These are phyloP conservation scores for Acleris laterana DNA, from an alignment of 2,888 invertebrate genomes.

Conservation along the genomic window DNA sequence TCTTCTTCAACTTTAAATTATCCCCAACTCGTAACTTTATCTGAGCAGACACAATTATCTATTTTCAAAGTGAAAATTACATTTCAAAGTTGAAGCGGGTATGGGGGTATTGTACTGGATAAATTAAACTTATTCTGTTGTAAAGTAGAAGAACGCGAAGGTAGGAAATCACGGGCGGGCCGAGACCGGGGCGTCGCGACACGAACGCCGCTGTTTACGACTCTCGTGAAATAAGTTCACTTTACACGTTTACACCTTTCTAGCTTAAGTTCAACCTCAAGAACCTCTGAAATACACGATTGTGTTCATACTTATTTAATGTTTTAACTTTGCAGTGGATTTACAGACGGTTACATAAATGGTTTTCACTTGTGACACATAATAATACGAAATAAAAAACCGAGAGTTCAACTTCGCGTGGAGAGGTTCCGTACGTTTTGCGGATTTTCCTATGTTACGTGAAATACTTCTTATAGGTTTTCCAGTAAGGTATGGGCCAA, in stretches of 20 bases:
- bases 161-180: constrained; percentile 49
- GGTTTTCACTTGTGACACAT: too few relatives aligned
- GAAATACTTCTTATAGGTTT: too few relatives aligned
- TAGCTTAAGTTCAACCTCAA: constrained; percentile 40
- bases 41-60: constrained; percentile 35
- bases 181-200: constrained; percentile 32
- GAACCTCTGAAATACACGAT: too few relatives aligned
- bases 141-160: constrained; percentile 43
- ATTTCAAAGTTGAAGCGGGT: constrained; percentile 34
- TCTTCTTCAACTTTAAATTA: constrained; percentile 23
- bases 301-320: too few relatives aligned
- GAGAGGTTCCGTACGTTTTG: too few relatives aligned
- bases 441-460: too few relatives aligned
- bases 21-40: constrained; percentile 33
- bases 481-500: too few relatives aligned
- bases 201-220: constrained; percentile 52
- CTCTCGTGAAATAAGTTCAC: constrained; percentile 55
- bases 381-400: too few relatives aligned
- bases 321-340: too few relatives aligned
- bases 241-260: constrained; percentile 57
- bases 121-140: constrained; percentile 41
- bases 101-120: constrained; percentile 34
- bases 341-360: too few relatives aligned
- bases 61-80: constrained; percentile 37
- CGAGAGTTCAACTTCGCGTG: too few relatives aligned